Evolutionary conservation across 2,797 vertebrate species (phyloP), one percentile per base, ranked within the genome.

Genomic region (Silurus lanzhouensis): DNA sequence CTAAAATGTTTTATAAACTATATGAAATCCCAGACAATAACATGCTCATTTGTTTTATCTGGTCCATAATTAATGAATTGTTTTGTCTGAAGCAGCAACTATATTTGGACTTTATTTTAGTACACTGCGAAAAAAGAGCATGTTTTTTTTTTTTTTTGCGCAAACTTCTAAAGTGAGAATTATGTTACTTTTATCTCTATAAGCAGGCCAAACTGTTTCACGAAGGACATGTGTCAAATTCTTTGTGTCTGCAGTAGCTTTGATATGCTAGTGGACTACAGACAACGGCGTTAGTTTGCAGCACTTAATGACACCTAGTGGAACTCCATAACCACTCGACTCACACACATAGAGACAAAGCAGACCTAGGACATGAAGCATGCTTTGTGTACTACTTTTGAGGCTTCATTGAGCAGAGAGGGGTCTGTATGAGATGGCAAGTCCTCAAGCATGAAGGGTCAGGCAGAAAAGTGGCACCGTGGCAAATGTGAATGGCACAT

Each of bases 391-490:
- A 67, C 44, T 55, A 67, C 5, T 12, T 68, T n/a, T 82, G 38
- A 22, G 75, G 70, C 58, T 75, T 83, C n/a, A 52, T 38, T 46
- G 14, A 58, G 81, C 17, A 70, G 66, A 70, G 70, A 70, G 27
- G 25, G 80, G 48, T 68, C 66, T 58, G 48, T 19, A 82, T 70
- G 48, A 70, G 31, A 81, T 55, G 46, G 79, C 13, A 82, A 82
- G 9, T 48, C 57, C 66, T 25, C 17, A 68, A 64, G 81, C 81
- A 82, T 58, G 52, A 71, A 82, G 81, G 31, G 66, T 82, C 81
- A 71, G 81, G 66, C 66, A 68, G 66, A 70, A 70, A 82, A 70
- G 81, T 82, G 81, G 81, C 81, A 82, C 67, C 55, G 52, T 82
- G 81, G 64, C 81, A 70, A 57, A 82, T 25, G 52, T 70, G 48